phyloP scores from a whole-genome alignment of 2,888 invertebrate species.

The Sicus ferrugineus region DNA sequence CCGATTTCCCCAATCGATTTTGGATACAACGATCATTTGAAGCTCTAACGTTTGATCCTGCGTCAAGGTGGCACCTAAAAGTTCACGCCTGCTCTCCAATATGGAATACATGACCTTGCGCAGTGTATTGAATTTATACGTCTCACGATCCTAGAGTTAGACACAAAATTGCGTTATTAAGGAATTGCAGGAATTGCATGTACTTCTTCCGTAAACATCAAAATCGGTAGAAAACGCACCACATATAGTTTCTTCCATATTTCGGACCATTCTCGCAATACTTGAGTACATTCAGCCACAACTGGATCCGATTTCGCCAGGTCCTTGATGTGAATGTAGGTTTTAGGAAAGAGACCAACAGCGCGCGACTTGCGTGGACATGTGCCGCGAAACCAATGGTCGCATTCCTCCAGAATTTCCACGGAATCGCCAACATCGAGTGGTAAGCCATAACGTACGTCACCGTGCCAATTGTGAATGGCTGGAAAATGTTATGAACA shows the following conservation, averaged over 20 bases:
- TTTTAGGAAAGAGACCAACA: conserved; percentile 78
- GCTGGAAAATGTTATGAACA: conserved; percentile 66
- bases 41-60: conserved; percentile 89
- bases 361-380: conserved; percentile 77
- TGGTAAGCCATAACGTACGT: conserved; percentile 79
- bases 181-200: not conserved
- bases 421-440: conserved; percentile 92
- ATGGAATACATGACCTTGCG: conserved; percentile 91
- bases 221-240: conserved; percentile 69
- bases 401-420: conserved; percentile 90
- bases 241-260: conserved; percentile 93
- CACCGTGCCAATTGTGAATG: conserved; percentile 89
- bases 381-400: conserved; percentile 85
- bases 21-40: conserved; percentile 85
- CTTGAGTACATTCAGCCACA: conserved; percentile 90
- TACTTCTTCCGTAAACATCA: too few relatives aligned
- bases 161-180: not conserved
- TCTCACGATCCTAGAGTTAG: conserved; percentile 77
- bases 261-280: conserved; percentile 91
- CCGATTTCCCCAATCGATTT: conserved; percentile 97
- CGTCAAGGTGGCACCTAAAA: conserved; percentile 87
- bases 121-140: conserved; percentile 84
- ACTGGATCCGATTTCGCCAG: conserved; percentile 88
- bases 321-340: conserved; percentile 85
- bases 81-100: conserved; percentile 82